phyloP scores from a whole-genome alignment of 2,113 vertebrate species.

The Pogona vitticeps region DNA sequence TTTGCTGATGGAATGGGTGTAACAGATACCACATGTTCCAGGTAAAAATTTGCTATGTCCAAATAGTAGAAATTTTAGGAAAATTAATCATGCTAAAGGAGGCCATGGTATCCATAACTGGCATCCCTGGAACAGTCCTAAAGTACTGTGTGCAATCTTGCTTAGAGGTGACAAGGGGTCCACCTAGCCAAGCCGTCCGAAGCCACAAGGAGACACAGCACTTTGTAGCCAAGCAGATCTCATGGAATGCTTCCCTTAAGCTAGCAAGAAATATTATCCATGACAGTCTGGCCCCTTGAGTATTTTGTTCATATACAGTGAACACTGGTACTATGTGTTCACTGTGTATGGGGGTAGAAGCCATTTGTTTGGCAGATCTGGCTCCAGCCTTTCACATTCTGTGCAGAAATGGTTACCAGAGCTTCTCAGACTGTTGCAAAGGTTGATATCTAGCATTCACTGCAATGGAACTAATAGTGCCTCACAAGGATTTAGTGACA shows the following conservation, averaged over 20 bases:
- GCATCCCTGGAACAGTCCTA: neutral
- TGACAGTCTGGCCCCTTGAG: neutral
- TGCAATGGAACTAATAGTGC: conserved; percentile 70
- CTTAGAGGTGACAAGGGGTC: neutral
- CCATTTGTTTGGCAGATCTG: neutral
- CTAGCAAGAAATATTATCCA: neutral
- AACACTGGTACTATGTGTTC: accelerated
- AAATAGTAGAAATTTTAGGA: neutral
- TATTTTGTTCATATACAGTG: neutral
- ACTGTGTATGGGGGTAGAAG: neutral
- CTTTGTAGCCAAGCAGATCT: neutral
- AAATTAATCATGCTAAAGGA: neutral
- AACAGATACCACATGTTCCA: neutral
- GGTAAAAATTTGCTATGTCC: neutral
- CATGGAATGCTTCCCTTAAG: neutral
- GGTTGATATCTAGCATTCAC: conserved; percentile 35
- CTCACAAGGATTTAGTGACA: conserved; percentile 72
- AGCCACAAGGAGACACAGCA: neutral
- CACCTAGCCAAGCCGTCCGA: neutral
- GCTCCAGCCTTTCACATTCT: neutral
- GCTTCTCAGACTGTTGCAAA: neutral
- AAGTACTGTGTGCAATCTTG: neutral
- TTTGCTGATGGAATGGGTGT: neutral
- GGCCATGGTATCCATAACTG: neutral
- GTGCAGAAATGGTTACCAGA: conserved; percentile 61